These are phyloP conservation scores for Notarius quadriscutis DNA, from an alignment of 2,113 vertebrate genomes.

Conservation along the genomic window DNA sequence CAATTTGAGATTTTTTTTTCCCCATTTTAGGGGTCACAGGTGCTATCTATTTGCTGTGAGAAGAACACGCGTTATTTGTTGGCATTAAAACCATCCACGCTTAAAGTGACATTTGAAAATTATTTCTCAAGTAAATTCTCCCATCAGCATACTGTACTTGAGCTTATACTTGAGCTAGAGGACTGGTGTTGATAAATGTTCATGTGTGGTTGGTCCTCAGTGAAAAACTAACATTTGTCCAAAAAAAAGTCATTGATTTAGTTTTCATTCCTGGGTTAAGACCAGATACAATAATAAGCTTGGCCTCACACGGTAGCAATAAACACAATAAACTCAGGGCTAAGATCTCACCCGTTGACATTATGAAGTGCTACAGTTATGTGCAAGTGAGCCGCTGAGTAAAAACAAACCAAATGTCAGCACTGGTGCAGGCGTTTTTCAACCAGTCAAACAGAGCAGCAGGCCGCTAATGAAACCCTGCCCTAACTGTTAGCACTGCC, in stretches of 20 bases:
- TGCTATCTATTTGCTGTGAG: background rate
- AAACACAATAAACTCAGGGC: conserved; percentile 61
- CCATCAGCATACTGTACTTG: conserved; percentile 17
- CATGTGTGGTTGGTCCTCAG: conserved; percentile 33
- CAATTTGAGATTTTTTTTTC: background rate
- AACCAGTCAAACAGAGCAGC: conserved; percentile 52
- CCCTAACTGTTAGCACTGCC: conserved; percentile 72
- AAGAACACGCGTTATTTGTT: background rate
- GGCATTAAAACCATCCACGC: background rate
- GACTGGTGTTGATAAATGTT: conserved; percentile 28
- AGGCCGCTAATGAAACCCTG: conserved; percentile 73
- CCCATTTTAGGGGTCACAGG: background rate
- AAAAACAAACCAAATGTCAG: conserved; percentile 81
- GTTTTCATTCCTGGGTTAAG: conserved; percentile 55
- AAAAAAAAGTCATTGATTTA: conserved; percentile 62
- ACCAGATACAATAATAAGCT: conserved; percentile 55
- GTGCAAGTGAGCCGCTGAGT: conserved; percentile 69
- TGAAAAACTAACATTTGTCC: conserved; percentile 40
- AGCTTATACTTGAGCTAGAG: conserved; percentile 17
- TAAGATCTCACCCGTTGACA: conserved; percentile 71
- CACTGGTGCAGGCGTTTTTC: conserved; percentile 65
- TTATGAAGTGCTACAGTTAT: conserved; percentile 73
- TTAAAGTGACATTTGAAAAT: conserved; percentile 28
- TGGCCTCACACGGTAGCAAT: conserved; percentile 65
- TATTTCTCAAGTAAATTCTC: conserved; percentile 20